phyloP scores from a whole-genome alignment of 2,113 vertebrate genomes.

The Argyrosomus japonicus region DNA sequence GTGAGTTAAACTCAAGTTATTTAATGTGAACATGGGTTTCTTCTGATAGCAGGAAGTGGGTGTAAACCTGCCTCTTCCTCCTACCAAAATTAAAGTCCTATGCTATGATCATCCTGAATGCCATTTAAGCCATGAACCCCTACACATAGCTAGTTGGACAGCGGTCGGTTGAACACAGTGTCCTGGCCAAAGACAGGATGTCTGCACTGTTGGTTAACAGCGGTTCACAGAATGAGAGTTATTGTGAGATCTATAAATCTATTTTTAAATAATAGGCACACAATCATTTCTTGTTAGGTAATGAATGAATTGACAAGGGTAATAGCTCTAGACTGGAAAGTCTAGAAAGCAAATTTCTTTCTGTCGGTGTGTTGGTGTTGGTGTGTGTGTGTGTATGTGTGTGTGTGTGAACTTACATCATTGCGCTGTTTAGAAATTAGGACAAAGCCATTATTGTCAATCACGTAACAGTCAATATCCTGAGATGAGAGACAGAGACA shows the following conservation, averaged over 20 bases:
- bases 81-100: too few species aligned
- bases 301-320: constrained; percentile 8
- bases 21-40: too few species aligned
- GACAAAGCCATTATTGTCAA: constrained; percentile 82
- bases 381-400: constrained; percentile 3
- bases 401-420: constrained; percentile 69
- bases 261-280: neutral
- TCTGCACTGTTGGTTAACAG: neutral
- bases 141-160: neutral
- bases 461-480: constrained; percentile 77
- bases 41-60: too few species aligned
- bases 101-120: too few species aligned
- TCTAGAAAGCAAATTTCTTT: neutral
- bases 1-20: too few species aligned
- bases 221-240: neutral
- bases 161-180: neutral
- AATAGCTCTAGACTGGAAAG: constrained; percentile 23
- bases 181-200: neutral
- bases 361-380: neutral
- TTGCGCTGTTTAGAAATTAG: constrained; percentile 74
- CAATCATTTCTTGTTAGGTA: neutral
- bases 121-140: too few species aligned
- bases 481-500: constrained; percentile 53
- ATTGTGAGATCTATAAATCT: neutral
- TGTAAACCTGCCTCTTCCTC: too few species aligned